Evolutionary conservation across 2,888 invertebrate species (phyloP).

Genomic region (Antheraea assamensis): DNA sequence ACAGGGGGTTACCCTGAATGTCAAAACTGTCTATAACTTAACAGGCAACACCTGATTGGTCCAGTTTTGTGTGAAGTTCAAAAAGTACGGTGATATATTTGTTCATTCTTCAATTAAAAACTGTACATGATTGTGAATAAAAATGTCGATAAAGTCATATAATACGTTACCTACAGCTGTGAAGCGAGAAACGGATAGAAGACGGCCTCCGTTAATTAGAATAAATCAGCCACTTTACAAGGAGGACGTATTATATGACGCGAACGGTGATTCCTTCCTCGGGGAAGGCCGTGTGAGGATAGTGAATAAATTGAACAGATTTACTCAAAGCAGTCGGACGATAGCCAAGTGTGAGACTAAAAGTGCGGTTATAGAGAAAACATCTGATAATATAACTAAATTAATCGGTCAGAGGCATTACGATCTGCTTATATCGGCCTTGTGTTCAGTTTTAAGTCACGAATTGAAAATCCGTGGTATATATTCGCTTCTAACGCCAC

Average conservation of each 20-base stretch:
- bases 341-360: slow-evolving; percentile 45
- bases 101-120: background rate
- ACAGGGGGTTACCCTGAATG: background rate
- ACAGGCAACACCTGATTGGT: background rate
- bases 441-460: slow-evolving; percentile 60
- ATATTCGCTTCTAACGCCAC: slow-evolving; percentile 50
- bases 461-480: slow-evolving; percentile 61
- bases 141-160: slow-evolving; percentile 1
- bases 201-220: slow-evolving; percentile 7
- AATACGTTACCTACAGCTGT: background rate
- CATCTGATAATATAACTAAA: slow-evolving; percentile 55
- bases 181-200: background rate
- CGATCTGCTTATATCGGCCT: slow-evolving; percentile 53
- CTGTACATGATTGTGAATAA: background rate
- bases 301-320: slow-evolving; percentile 43
- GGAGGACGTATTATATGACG: slow-evolving; percentile 53
- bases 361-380: slow-evolving; percentile 40
- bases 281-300: slow-evolving; percentile 52
- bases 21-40: background rate
- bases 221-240: slow-evolving; percentile 30
- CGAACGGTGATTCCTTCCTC: slow-evolving; percentile 51
- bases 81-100: background rate
- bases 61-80: background rate
- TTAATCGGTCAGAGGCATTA: slow-evolving; percentile 66
- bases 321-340: slow-evolving; percentile 50